These are phyloP conservation scores for Agriopis leucophaearia DNA, from an alignment of 2,888 invertebrate genomes.

Conservation along the genomic window DNA sequence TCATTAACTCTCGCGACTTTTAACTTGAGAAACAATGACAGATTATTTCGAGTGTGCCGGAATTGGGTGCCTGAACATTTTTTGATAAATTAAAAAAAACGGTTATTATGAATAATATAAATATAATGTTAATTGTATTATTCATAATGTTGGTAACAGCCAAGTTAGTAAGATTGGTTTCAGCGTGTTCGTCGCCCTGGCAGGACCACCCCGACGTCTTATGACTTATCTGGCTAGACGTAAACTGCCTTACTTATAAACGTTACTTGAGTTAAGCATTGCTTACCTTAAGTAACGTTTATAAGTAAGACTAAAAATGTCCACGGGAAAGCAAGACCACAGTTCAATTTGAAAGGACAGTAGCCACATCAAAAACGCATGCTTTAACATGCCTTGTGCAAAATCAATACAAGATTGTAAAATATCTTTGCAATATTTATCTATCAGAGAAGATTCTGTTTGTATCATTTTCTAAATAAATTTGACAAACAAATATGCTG, in stretches of 20 bases:
- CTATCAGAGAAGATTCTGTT: neutral
- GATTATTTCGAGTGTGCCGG: too few species aligned
- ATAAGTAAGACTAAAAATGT: constrained; percentile 1
- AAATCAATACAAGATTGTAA: constrained; percentile 41
- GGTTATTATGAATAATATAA: too few species aligned
- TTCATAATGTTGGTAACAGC: too few species aligned
- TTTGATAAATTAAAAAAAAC: too few species aligned
- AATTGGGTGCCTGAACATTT: too few species aligned
- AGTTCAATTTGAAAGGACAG: neutral
- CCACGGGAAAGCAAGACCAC: constrained; percentile 17
- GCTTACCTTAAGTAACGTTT: neutral
- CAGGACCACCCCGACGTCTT: neutral
- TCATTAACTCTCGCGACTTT: too few species aligned
- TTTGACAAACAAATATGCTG: neutral
- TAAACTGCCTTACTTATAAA: neutral
- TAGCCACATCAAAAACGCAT: neutral
- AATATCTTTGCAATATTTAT: constrained; percentile 16
- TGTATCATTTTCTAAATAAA: neutral
- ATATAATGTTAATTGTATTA: too few species aligned
- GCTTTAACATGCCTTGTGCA: constrained; percentile 30
- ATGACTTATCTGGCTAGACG: constrained; percentile 4
- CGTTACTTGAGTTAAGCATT: too few species aligned
- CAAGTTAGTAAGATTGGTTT: too few species aligned
- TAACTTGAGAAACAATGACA: too few species aligned
- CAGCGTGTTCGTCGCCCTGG: too few species aligned